Conservation (phyloP, 2,113 vertebrate species). For the Cryptomyrus ogoouensis region DNA sequence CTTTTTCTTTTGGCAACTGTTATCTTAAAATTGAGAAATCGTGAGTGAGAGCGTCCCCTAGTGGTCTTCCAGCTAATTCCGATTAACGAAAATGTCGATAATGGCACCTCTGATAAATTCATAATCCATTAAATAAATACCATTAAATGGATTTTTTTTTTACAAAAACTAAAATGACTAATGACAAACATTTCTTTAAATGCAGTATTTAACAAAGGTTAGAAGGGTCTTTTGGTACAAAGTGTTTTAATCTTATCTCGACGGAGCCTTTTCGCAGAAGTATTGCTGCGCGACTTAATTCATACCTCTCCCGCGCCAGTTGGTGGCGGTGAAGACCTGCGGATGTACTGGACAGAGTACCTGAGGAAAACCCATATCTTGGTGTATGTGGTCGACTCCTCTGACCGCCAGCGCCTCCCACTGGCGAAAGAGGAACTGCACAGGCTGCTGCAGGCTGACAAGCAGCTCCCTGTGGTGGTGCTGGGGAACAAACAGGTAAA, state of each 20-base stretch:
- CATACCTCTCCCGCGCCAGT: conserved; percentile 51
- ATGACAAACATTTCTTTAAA: neutral
- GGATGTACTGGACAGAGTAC: conserved; percentile 78
- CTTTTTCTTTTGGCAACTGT: neutral
- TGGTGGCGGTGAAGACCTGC: conserved; percentile 73
- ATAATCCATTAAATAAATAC: neutral
- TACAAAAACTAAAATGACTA: neutral
- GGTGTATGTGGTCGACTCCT: conserved; percentile 81
- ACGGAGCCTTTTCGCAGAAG: neutral
- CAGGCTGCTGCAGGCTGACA: conserved; percentile 61
- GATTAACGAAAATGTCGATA: neutral
- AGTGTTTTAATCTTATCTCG: neutral
- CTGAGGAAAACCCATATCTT: conserved; percentile 73
- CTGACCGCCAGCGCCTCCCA: conserved; percentile 68
- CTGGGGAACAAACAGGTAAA: conserved; percentile 87
- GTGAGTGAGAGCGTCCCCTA: neutral
- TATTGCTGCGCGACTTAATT: neutral
- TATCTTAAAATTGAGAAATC: neutral
- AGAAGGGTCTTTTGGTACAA: neutral
- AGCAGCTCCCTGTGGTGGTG: conserved; percentile 70
- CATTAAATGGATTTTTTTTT: neutral
- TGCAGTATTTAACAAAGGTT: neutral
- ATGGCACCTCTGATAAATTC: neutral
- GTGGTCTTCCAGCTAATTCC: neutral
- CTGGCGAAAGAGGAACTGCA: conserved; percentile 75